Evolutionary conservation across 2,888 invertebrate genomes (phyloP).

Genomic region (Sipha maydis): DNA sequence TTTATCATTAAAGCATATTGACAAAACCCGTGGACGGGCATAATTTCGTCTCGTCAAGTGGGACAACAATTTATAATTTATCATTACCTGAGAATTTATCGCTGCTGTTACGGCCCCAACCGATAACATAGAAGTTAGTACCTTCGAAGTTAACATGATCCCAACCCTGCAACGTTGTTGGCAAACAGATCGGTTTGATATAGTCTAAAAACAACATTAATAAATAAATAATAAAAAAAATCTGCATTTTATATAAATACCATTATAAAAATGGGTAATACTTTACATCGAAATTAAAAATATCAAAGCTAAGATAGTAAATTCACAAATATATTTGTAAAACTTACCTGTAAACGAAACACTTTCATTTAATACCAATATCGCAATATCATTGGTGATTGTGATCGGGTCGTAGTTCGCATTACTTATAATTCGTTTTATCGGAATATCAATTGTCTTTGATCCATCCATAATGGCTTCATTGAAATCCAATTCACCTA

Average conservation of each 20-base stretch:
- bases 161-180: slow-evolving; percentile 68
- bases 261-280: not conserved
- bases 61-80: too few relatives aligned
- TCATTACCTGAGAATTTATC: too few relatives aligned
- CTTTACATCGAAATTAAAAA: not conserved
- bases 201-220: not conserved
- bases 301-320: not conserved
- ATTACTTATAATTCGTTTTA: slow-evolving; percentile 61
- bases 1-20: too few relatives aligned
- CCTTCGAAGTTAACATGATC: slow-evolving; percentile 69
- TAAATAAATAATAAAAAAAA: not conserved
- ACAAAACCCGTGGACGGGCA: too few relatives aligned
- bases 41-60: too few relatives aligned
- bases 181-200: slow-evolving; percentile 80
- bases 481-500: slow-evolving; percentile 63
- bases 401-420: slow-evolving; percentile 53
- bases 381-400: slow-evolving; percentile 63
- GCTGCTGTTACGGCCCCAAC: slow-evolving; percentile 75
- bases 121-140: slow-evolving; percentile 78
- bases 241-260: not conserved
- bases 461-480: slow-evolving; percentile 59
- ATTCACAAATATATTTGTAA: not conserved
- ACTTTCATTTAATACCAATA: slow-evolving; percentile 47
- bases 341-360: slow-evolving; percentile 17
- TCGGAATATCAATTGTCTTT: slow-evolving; percentile 57